A percentile compares a stretch with the other conserved stretches of the same genome.
phyloP scores from a whole-genome alignment of 2,797 vertebrate genomes.

The Chelidonichthys spinosus region DNA sequence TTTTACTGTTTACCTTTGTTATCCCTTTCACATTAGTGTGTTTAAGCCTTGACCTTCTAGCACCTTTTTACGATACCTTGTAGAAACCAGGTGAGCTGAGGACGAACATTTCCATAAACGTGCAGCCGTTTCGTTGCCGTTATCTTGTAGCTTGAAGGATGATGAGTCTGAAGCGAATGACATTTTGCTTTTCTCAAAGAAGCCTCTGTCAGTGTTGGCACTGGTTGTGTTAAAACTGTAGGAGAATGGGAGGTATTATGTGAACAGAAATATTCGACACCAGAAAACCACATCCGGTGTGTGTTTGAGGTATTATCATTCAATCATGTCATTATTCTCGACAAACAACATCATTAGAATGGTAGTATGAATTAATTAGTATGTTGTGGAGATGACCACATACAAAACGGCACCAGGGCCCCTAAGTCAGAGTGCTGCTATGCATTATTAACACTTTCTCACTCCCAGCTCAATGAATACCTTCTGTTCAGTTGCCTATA shows the following conservation, averaged over 20 bases:
- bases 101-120: not conserved
- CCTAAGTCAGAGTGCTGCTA: not conserved
- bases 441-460: not conserved
- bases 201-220: not conserved
- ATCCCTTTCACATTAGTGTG: not conserved
- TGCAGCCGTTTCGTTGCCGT: not conserved
- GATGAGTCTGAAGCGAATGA: not conserved
- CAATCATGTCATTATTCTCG: not conserved
- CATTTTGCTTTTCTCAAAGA: not conserved
- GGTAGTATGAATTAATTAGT: no score
- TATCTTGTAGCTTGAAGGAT: not conserved
- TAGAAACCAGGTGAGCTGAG: not conserved
- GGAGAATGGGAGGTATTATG: not conserved
- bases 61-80: not conserved
- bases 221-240: slow-evolving; percentile 1
- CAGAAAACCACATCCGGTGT: not conserved
- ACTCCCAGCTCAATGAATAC: not conserved
- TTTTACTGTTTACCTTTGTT: not conserved
- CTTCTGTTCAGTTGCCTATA: not conserved
- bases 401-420: not conserved
- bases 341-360: not conserved
- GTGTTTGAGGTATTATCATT: not conserved
- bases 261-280: slow-evolving; percentile 10
- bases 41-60: no score
- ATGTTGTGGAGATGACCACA: not conserved